phyloP scores from a whole-genome alignment of 2,113 vertebrate species.

The Polyodon spathula region DNA sequence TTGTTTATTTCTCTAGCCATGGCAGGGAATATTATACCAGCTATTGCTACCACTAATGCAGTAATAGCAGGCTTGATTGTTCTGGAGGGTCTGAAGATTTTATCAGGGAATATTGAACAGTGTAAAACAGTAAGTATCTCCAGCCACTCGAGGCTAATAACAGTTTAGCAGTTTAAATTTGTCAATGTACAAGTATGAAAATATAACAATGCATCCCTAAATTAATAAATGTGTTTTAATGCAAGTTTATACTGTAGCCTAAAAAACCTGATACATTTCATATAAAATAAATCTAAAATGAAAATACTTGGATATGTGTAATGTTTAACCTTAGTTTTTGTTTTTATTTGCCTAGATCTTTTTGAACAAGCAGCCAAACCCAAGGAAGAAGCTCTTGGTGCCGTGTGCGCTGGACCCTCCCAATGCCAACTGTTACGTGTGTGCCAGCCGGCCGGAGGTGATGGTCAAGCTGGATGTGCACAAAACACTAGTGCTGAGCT shows the following conservation, averaged over 20 bases:
- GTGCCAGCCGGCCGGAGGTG: slow-evolving; percentile 86
- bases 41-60: slow-evolving; percentile 96
- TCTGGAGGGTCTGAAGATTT: slow-evolving; percentile 84
- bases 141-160: too few species aligned
- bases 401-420: slow-evolving; percentile 86
- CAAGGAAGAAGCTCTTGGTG: slow-evolving; percentile 90
- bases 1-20: slow-evolving; percentile 63
- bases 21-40: slow-evolving; percentile 97
- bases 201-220: too few species aligned
- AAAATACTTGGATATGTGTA: too few species aligned
- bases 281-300: too few species aligned
- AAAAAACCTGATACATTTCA: too few species aligned
- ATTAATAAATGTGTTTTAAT: too few species aligned
- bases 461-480: slow-evolving; percentile 87
- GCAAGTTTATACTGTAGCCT: too few species aligned
- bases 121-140: slow-evolving; percentile 76
- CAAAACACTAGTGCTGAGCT: slow-evolving; percentile 71
- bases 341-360: slow-evolving; percentile 66
- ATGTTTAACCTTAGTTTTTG: not conserved
- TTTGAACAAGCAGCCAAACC: slow-evolving; percentile 93
- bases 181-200: too few species aligned
- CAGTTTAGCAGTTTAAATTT: too few species aligned
- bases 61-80: slow-evolving; percentile 94
- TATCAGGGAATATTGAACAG: slow-evolving; percentile 81
- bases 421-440: slow-evolving; percentile 82